Base-by-base conservation (phyloP, 2,797 vertebrate genomes). In the Phalloptychus januarius region DNA sequence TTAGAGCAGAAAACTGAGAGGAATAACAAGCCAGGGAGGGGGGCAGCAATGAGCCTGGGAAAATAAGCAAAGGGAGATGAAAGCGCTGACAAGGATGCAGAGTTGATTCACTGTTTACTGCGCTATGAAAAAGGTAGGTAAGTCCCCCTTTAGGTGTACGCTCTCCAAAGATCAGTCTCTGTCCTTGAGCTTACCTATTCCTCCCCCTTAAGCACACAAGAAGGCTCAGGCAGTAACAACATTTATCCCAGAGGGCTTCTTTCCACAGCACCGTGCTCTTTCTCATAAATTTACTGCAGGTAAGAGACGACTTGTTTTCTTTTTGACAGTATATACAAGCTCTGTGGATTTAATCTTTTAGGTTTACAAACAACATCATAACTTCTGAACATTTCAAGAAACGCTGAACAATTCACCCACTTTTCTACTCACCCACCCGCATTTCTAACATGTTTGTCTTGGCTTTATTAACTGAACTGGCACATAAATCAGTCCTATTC, bases 1-100 rank as follows among this genome's bases (percentile, higher is more conserved):
- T 92, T 92, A 90, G 85, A 87, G 85, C 81, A 84, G 87, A 87
- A 88, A 88, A 86, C 12, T 67, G 85, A 89, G 91, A 74, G 78
- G 81, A 84, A 83, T 78, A 87, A 87, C 44, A 31, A 87, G 84
- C 74, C 74, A 85, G 72, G 63, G 72, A 67, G 71, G 42, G 78
- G 75, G 71, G 83, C 74, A 74, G 71, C 28, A 77, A 78, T 78
- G 80, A 82, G 67, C 31, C 67, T 38, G 74, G 72, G 80, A 85
- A 81, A 87, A 86, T 42, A n/a, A 82, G 77, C 56, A 74, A 74
- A 42, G 72, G 74, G 15, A 50, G 33, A 52, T 1, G 18, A 75
- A 72, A 52, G 77, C 56, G 7, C 12, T 70, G 40, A 70, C 40
- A 44, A 73, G 73, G 71, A 88, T 78, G 78, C 65, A 31, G 82